Evolutionary conservation across 92 coral and sea anemone genomes (phyloP).

Genomic region (Zoanthus solanderi): DNA sequence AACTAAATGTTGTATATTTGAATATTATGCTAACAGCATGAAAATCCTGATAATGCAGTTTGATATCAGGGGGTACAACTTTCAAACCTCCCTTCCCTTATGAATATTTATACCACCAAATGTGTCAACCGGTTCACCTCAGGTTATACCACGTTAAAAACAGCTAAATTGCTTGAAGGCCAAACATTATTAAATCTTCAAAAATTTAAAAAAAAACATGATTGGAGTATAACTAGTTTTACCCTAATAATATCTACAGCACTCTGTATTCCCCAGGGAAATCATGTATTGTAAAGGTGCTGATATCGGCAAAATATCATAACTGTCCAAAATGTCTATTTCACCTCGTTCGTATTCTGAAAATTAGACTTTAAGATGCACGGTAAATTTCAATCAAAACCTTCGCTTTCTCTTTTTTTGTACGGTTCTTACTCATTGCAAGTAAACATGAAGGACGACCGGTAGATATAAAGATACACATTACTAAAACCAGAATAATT

Average conservation of each 20-base stretch:
- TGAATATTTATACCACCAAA: background rate
- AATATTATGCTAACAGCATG: background rate
- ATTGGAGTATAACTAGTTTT: background rate
- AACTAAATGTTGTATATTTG: background rate
- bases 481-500: background rate
- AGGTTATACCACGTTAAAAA: background rate
- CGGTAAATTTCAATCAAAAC: background rate
- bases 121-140: background rate
- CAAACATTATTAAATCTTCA: background rate
- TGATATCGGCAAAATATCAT: slow-evolving; percentile 16
- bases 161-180: background rate
- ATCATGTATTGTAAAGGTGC: background rate
- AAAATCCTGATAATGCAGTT: background rate
- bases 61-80: too few relatives aligned
- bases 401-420: background rate
- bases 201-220: background rate
- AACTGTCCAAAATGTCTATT: background rate
- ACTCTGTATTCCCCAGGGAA: background rate
- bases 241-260: background rate
- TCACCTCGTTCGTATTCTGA: background rate
- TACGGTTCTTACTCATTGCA: background rate
- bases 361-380: background rate
- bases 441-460: background rate
- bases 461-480: background rate
- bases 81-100: background rate